Conservation (phyloP, 2,888 invertebrate species). For the Lordiphosa andalusiaca region DNA sequence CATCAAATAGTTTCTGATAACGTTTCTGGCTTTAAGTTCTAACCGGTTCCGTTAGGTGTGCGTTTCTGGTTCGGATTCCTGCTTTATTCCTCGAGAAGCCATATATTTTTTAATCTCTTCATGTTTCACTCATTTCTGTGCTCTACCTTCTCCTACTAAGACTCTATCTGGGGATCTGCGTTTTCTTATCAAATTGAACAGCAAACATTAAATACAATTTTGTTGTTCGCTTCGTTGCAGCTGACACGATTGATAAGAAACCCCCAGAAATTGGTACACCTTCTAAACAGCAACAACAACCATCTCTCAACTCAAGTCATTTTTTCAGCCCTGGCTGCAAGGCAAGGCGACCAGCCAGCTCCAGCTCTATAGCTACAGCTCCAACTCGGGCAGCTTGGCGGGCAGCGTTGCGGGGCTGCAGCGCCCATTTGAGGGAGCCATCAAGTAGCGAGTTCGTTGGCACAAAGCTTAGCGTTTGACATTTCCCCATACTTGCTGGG, state of each 20-base stretch:
- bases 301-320: constrained; percentile 7
- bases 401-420: constrained; percentile 68
- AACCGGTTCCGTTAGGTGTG: no score
- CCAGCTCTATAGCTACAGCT: constrained; percentile 40
- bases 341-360: constrained; percentile 54
- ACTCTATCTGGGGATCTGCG: no score
- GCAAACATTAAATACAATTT: constrained; percentile 58
- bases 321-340: constrained; percentile 53
- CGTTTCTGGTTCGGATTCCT: no score
- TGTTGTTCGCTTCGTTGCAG: constrained; percentile 38
- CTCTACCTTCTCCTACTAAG: no score
- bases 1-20: no score
- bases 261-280: neutral
- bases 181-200: constrained; percentile 12
- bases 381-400: constrained; percentile 48
- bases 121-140: neutral
- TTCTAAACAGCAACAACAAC: neutral
- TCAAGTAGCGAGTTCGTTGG: constrained; percentile 71
- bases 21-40: no score
- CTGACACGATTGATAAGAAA: constrained; percentile 37
- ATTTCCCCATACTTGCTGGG: constrained; percentile 78
- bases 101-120: no score
- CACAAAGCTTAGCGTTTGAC: constrained; percentile 75
- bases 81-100: no score
- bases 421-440: constrained; percentile 77